Evolutionary conservation across 2,797 vertebrate species (phyloP).

Genomic region (Tinamus major): DNA sequence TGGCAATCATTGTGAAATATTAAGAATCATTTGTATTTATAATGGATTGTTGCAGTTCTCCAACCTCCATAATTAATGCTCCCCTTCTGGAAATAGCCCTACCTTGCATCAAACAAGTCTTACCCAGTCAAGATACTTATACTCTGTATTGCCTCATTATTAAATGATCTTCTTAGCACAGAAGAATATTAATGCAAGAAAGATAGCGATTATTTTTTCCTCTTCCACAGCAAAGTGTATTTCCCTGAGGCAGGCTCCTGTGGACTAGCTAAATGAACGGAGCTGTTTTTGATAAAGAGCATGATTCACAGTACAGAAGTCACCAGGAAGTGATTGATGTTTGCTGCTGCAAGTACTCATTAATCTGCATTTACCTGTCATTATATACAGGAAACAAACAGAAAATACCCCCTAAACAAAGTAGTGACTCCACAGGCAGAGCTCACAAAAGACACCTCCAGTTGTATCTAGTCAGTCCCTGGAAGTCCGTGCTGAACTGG

Average conservation of each 20-base stretch:
- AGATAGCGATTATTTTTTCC: background rate
- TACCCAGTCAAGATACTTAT: background rate
- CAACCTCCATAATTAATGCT: background rate
- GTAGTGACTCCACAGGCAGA: background rate
- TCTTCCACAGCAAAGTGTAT: background rate
- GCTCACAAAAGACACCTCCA: background rate
- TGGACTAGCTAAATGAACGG: background rate
- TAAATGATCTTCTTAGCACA: background rate
- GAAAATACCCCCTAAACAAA: conserved; percentile 5
- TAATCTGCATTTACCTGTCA: conserved; percentile 19
- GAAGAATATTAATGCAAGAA: background rate
- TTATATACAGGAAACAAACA: background rate
- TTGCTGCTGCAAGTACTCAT: background rate
- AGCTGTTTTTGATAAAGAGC: background rate
- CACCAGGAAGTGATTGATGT: background rate
- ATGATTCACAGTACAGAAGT: background rate
- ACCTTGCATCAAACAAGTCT: background rate
- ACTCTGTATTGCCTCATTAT: background rate
- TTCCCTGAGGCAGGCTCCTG: background rate
- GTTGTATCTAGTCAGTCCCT: background rate
- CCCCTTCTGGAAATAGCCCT: background rate
- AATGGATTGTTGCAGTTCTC: background rate
- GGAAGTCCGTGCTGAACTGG: background rate
- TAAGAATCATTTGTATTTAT: background rate
- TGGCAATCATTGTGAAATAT: background rate